These are phyloP conservation scores for Casuarius casuarius DNA, from an alignment of 2,113 vertebrate species.

Conservation along the genomic window DNA sequence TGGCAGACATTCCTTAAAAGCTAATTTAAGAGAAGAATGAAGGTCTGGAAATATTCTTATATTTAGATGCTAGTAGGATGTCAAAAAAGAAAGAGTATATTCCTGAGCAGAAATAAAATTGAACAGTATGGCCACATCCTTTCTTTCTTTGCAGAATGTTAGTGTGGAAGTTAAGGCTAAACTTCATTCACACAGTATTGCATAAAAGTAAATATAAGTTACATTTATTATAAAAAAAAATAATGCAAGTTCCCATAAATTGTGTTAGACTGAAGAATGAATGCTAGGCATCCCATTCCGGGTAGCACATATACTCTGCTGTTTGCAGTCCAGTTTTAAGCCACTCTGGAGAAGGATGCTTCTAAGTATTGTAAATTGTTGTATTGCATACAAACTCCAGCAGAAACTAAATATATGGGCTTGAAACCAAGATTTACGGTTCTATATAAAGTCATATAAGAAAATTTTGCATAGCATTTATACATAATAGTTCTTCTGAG, in stretches of 20 bases:
- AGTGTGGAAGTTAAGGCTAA: neutral
- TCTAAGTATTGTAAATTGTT: neutral
- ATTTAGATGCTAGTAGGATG: neutral
- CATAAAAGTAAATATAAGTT: neutral
- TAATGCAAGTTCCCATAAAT: neutral
- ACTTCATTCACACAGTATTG: neutral
- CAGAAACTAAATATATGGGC: neutral
- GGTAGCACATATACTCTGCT: neutral
- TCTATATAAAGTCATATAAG: neutral
- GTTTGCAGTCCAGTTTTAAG: neutral
- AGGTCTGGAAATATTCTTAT: neutral
- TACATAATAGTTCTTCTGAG: neutral
- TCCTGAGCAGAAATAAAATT: neutral
- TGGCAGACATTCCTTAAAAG: neutral
- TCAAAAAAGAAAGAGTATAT: neutral
- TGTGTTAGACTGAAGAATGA: neutral
- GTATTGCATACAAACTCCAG: neutral
- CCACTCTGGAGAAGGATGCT: neutral
- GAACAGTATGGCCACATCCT: neutral
- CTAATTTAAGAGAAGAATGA: neutral
- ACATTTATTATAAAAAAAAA: neutral
- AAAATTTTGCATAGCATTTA: neutral
- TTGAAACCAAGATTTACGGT: neutral
- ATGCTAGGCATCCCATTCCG: neutral
- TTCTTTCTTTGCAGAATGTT: neutral